Percentiles rank a stretch among this genome's conserved stretches.
Evolutionary conservation across 2,888 invertebrate genomes (phyloP).

Genomic region (Agapetus fuscipes): DNA sequence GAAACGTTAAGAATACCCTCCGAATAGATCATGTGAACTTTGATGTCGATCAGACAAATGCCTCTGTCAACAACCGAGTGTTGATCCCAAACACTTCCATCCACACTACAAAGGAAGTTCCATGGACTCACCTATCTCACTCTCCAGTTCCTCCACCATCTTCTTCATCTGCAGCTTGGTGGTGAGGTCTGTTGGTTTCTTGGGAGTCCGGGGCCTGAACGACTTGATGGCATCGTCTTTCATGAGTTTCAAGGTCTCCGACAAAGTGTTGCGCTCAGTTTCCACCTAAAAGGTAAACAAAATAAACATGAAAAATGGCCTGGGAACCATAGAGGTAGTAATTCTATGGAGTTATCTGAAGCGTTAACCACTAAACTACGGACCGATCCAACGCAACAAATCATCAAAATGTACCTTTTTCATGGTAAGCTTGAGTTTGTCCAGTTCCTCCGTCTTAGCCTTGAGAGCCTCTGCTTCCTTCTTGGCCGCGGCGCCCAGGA

Average conservation of each 20-base stretch:
- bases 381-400: too few relatives aligned
- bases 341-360: too few relatives aligned
- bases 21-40: too few relatives aligned
- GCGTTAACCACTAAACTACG: too few relatives aligned
- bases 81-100: too few relatives aligned
- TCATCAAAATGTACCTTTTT: too few relatives aligned
- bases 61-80: too few relatives aligned
- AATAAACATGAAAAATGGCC: background rate
- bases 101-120: too few relatives aligned
- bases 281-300: slow-evolving; percentile 35
- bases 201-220: slow-evolving; percentile 60
- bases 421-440: slow-evolving; percentile 45
- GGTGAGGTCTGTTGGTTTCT: slow-evolving; percentile 62
- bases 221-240: slow-evolving; percentile 55
- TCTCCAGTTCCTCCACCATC: slow-evolving; percentile 81
- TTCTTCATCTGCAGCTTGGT: slow-evolving; percentile 67
- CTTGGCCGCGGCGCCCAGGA: slow-evolving; percentile 34
- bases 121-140: slow-evolving; percentile 80
- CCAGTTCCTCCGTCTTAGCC: slow-evolving; percentile 42
- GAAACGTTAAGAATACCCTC: too few relatives aligned
- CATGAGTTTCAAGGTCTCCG: slow-evolving; percentile 53
- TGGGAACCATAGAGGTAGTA: background rate
- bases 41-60: too few relatives aligned
- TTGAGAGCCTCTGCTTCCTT: slow-evolving; percentile 39
- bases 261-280: slow-evolving; percentile 56